phyloP scores from a whole-genome alignment of 53 echinoderm and acorn worm species.

The Echinarachnius parma region DNA sequence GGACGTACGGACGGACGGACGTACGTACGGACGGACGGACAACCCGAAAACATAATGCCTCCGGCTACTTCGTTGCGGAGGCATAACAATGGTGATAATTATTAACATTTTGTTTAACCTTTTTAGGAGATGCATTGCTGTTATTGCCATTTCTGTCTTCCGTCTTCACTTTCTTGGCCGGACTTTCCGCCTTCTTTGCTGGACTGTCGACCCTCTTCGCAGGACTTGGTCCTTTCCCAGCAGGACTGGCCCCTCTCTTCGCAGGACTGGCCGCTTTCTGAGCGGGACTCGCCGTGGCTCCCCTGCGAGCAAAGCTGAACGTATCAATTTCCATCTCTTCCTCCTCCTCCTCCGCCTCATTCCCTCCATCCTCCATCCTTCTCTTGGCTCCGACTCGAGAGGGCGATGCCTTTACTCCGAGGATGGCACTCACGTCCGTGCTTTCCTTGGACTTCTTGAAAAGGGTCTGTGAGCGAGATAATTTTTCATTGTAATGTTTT shows the following conservation, averaged over 20 bases:
- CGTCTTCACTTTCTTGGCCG: conserved; percentile 49
- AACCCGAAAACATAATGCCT: too few species aligned
- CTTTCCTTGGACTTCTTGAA: conserved; percentile 96
- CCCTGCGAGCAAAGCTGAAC: conserved; percentile 26
- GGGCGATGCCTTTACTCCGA: conserved; percentile 44
- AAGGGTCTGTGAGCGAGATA: conserved; percentile 49
- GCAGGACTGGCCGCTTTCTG: conserved; percentile 7
- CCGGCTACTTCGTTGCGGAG: too few species aligned
- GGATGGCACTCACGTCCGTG: conserved; percentile 66
- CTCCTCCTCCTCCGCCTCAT: conserved; percentile 40
- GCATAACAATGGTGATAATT: too few species aligned
- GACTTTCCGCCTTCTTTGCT: conserved; percentile 31
- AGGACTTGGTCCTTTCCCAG: background rate
- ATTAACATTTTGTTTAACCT: too few species aligned
- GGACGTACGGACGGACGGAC: too few species aligned
- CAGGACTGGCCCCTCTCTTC: conserved; percentile 31
- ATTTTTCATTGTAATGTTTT: too few species aligned
- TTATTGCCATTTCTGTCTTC: conserved; percentile 15
- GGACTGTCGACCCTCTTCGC: conserved; percentile 42
- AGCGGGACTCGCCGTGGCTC: background rate
- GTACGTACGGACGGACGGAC: too few species aligned
- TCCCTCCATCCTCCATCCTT: conserved; percentile 31
- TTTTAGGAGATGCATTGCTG: conserved; percentile 36
- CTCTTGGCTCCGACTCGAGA: conserved; percentile 53
- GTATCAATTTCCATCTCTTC: conserved; percentile 30